These are phyloP conservation scores for Liodrosophila aerea DNA, from an alignment of 2,888 invertebrate genomes.

Conservation along the genomic window DNA sequence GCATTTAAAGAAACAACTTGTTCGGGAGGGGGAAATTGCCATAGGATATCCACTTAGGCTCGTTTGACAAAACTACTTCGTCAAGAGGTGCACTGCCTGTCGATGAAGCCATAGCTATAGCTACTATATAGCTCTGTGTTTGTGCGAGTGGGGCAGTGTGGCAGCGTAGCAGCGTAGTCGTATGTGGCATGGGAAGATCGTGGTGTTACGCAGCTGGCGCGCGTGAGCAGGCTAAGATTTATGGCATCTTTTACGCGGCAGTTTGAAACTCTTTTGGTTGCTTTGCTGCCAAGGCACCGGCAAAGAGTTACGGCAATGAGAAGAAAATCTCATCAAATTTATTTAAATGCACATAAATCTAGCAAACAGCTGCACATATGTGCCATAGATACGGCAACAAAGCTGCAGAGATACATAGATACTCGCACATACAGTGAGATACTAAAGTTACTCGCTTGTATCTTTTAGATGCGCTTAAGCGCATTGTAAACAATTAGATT, in stretches of 20 bases:
- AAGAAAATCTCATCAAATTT: constrained; percentile 72
- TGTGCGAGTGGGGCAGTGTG: not conserved
- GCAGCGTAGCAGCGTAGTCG: not conserved
- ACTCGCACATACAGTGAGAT: constrained; percentile 11
- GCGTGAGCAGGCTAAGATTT: constrained; percentile 61
- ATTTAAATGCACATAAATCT: constrained; percentile 76
- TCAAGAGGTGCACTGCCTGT: constrained; percentile 26
- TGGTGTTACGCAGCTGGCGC: constrained; percentile 47
- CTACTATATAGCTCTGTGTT: too few species aligned
- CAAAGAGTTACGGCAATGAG: constrained; percentile 47
- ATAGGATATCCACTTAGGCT: constrained; percentile 69
- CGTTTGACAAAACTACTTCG: constrained; percentile 71
- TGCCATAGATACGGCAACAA: not conserved
- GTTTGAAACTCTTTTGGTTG: constrained; percentile 43
- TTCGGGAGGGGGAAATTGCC: constrained; percentile 34
- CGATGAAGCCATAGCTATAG: not conserved
- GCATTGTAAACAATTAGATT: constrained; percentile 53
- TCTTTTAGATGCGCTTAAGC: constrained; percentile 42
- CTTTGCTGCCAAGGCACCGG: constrained; percentile 3
- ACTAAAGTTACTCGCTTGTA: constrained; percentile 5
- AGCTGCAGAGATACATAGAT: not conserved
- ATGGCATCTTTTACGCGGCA: constrained; percentile 72
- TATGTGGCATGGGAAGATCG: constrained; percentile 12
- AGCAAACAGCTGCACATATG: constrained; percentile 50
- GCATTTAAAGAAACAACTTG: constrained; percentile 40